A percentile compares a stretch with the other conserved stretches of the same genome.
phyloP scores from a whole-genome alignment of 92 coral and sea anemone species.

The Parazoanthus swiftii region DNA sequence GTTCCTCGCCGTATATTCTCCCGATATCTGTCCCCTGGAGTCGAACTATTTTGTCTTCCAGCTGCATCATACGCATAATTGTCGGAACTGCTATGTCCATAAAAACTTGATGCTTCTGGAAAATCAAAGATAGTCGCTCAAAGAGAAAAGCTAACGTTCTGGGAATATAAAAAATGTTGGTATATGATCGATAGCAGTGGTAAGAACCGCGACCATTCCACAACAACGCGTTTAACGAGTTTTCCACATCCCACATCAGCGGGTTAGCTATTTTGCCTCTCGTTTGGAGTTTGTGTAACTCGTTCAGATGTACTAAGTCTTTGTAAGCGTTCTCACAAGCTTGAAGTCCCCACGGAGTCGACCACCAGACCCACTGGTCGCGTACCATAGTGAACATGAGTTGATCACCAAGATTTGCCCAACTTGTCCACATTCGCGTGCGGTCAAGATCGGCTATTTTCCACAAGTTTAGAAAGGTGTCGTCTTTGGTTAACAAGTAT shows the following conservation, averaged over 20 bases:
- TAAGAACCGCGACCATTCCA: slow-evolving; percentile 92
- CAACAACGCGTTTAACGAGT: slow-evolving; percentile 81
- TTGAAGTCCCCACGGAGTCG: slow-evolving; percentile 72
- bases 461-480: slow-evolving; percentile 61
- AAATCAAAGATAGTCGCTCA: slow-evolving; percentile 65
- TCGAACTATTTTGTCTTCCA: slow-evolving; percentile 55
- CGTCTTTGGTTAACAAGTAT: slow-evolving; percentile 67
- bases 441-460: slow-evolving; percentile 61
- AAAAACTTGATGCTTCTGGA: slow-evolving; percentile 68
- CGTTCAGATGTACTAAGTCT: slow-evolving; percentile 62
- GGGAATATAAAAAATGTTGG: slow-evolving; percentile 76
- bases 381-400: slow-evolving; percentile 69
- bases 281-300: slow-evolving; percentile 47
- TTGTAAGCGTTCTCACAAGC: slow-evolving; percentile 76
- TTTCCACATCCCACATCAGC: slow-evolving; percentile 75
- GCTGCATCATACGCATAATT: slow-evolving; percentile 70
- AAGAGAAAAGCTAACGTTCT: slow-evolving; percentile 56
- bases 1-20: slow-evolving; percentile 61
- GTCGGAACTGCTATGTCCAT: slow-evolving; percentile 85
- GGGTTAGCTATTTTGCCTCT: slow-evolving; percentile 40
- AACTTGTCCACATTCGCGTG: slow-evolving; percentile 69
- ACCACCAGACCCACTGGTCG: slow-evolving; percentile 79
- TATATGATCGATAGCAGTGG: slow-evolving; percentile 67
- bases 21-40: slow-evolving; percentile 65
- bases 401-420: slow-evolving; percentile 61